These are phyloP conservation scores for Chaetoderma sp. DNA, from an alignment of 2,888 invertebrate genomes.

Conservation along the genomic window DNA sequence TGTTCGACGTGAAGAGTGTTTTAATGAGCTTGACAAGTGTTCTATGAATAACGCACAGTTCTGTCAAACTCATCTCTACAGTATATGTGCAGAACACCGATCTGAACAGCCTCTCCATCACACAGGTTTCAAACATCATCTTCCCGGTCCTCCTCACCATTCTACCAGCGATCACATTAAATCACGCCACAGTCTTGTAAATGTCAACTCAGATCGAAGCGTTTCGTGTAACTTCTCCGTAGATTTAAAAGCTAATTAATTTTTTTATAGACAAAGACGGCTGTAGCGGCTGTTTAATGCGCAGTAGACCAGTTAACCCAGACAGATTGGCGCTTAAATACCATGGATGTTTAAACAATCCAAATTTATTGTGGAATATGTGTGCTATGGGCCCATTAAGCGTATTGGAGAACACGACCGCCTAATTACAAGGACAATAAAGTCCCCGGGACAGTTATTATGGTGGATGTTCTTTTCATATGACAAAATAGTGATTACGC, in stretches of 20 bases:
- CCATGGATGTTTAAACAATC: not conserved
- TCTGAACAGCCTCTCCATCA: too few species aligned
- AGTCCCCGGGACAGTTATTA: not conserved
- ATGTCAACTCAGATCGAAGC: not conserved
- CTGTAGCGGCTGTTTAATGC: conserved; percentile 2
- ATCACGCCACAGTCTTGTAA: not conserved
- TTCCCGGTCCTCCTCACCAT: too few species aligned
- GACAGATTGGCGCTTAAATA: conserved; percentile 1
- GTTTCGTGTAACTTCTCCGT: conserved; percentile 1
- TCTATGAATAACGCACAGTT: not conserved
- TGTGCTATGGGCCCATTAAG: conserved; percentile 5
- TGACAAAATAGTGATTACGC: not conserved
- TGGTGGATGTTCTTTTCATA: conserved; percentile 3
- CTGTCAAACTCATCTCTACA: not conserved
- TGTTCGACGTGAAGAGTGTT: not conserved
- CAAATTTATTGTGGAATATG: not conserved
- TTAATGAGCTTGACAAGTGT: not conserved
- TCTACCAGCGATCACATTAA: too few species aligned
- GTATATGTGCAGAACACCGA: not conserved
- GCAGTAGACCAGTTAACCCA: not conserved
- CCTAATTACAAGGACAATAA: not conserved
- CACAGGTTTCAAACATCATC: not conserved
- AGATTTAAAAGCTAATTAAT: not conserved
- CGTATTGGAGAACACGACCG: not conserved
- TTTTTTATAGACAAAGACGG: not conserved